Percentiles rank a stretch among this genome's conserved stretches.
Evolutionary conservation across 2,888 invertebrate species (phyloP).

Genomic region (Parnassius mnemosyne): DNA sequence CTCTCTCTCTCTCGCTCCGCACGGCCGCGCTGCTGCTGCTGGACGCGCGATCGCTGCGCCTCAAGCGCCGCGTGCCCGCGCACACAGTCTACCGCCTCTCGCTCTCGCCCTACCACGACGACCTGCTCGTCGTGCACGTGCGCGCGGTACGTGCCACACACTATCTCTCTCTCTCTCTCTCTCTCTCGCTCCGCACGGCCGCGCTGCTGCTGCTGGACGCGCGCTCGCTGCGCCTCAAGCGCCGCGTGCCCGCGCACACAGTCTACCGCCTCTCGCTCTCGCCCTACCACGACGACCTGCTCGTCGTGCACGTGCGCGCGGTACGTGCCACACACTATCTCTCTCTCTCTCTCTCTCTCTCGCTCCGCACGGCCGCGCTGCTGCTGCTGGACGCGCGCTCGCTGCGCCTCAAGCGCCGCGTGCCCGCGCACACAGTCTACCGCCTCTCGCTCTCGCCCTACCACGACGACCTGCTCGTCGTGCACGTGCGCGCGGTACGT

Average conservation of each 20-base stretch:
- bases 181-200: constrained; percentile 88
- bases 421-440: constrained; percentile 90
- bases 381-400: constrained; percentile 90
- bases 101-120: too few species aligned
- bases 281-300: constrained; percentile 91
- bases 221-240: constrained; percentile 91
- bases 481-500: constrained; percentile 86
- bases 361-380: constrained; percentile 89
- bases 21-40: too few species aligned
- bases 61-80: too few species aligned
- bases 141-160: too few species aligned
- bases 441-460: constrained; percentile 92
- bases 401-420: constrained; percentile 91
- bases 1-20: too few species aligned
- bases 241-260: constrained; percentile 90
- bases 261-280: constrained; percentile 92
- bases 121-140: too few species aligned
- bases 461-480: constrained; percentile 91
- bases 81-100: too few species aligned
- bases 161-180: too few species aligned
- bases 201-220: constrained; percentile 92
- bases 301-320: constrained; percentile 90
- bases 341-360: too few species aligned
- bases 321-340: constrained; percentile 29
- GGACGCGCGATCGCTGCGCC: too few species aligned